Percentiles rank a stretch among this genome's conserved stretches.
Evolutionary conservation across 2,888 invertebrate genomes (phyloP).

Genomic region (Perizoma flavofasciatum): DNA sequence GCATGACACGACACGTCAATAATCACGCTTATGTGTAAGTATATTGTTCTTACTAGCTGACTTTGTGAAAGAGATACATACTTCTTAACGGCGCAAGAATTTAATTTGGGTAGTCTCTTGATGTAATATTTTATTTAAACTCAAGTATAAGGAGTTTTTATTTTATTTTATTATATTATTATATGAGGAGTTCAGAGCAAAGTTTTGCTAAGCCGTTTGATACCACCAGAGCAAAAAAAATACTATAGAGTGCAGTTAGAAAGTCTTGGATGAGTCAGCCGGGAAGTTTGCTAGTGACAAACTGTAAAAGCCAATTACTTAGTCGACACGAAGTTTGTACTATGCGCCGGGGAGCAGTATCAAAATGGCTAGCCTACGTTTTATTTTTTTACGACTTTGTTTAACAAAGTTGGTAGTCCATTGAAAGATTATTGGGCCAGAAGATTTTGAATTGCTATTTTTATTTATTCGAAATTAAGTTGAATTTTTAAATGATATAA

Average conservation of each 20-base stretch:
- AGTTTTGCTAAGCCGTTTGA: constrained; percentile 15
- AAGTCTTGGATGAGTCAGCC: constrained; percentile 58
- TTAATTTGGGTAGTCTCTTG: no score
- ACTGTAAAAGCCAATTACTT: constrained; percentile 74
- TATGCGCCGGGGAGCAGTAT: constrained; percentile 54
- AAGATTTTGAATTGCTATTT: no score
- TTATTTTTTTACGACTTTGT: constrained; percentile 43
- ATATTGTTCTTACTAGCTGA: neutral
- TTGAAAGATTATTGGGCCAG: constrained; percentile 7
- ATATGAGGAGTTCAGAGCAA: constrained; percentile 11
- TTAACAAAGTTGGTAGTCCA: constrained; percentile 11
- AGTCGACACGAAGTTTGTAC: constrained; percentile 59
- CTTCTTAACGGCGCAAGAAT: no score
- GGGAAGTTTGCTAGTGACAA: constrained; percentile 59
- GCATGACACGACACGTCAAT: constrained; percentile 4
- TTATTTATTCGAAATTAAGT: no score
- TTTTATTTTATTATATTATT: no score
- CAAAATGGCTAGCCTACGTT: constrained; percentile 44
- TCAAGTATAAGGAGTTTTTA: constrained; percentile 7
- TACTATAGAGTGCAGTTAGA: constrained; percentile 38
- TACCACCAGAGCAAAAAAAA: constrained; percentile 29
- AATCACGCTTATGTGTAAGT: neutral
- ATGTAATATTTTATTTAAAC: no score
- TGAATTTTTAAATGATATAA: no score
- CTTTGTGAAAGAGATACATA: no score